Evolutionary conservation across 30 jellyfish, hydroid and myxozoan species (phyloP).

Genomic region (Aurelia aurita complex sp. Pacific): DNA sequence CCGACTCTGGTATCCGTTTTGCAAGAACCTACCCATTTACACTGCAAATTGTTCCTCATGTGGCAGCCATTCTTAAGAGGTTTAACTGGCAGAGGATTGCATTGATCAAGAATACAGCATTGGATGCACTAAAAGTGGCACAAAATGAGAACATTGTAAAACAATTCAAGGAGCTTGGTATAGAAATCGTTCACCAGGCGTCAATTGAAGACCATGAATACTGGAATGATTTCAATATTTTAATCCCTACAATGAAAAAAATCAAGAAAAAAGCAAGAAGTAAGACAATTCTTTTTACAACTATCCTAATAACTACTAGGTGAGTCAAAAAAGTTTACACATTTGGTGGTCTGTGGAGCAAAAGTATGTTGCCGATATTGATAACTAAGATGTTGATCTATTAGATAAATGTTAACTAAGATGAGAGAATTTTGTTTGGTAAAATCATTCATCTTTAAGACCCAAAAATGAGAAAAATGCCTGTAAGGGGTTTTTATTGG

Average conservation of each 20-base stretch:
- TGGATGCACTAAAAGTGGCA: constrained; percentile 13
- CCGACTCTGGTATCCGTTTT: constrained; percentile 22
- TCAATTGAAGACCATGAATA: constrained; percentile 1
- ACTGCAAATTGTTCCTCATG: constrained; percentile 82
- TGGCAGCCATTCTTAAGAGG: constrained; percentile 59
- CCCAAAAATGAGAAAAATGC: no score
- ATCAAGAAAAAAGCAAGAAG: constrained; percentile 56
- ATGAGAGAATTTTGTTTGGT: no score
- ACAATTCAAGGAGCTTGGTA: constrained; percentile 11
- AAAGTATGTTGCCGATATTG: no score
- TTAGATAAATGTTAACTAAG: no score
- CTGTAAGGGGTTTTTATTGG: no score
- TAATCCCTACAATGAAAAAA: not conserved
- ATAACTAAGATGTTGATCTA: no score
- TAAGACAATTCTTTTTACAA: constrained; percentile 2
- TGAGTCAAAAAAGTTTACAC: no score
- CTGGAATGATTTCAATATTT: no score
- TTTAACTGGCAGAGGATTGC: constrained; percentile 82
- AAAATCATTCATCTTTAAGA: no score
- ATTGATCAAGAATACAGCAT: constrained; percentile 21
- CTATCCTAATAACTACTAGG: not conserved
- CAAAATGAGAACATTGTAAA: constrained; percentile 20
- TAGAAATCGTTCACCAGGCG: constrained; percentile 22
- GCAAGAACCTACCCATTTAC: constrained; percentile 94
- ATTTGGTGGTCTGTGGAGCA: no score